These are phyloP conservation scores for Elephantulus edwardii DNA, from an alignment of 2,113 vertebrate species.

Conservation along the genomic window DNA sequence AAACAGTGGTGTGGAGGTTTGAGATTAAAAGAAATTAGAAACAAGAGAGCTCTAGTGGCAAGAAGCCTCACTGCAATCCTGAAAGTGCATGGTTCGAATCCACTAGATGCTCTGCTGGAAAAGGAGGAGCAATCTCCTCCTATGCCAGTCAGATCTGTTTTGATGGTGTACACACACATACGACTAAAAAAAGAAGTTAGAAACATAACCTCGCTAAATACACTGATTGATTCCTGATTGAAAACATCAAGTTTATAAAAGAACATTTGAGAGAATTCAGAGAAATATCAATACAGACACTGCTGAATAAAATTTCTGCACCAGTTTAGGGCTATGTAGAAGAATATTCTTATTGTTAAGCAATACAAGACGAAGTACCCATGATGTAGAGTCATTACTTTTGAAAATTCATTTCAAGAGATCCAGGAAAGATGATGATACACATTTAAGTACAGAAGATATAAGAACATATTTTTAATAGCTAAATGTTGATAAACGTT, in stretches of 20 bases:
- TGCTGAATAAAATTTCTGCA: not conserved
- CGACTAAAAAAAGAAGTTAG: slow-evolving; percentile 6
- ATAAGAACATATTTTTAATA: not conserved
- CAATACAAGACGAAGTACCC: not conserved
- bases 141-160: no score
- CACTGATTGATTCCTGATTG: not conserved
- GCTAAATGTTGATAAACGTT: not conserved
- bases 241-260: not conserved
- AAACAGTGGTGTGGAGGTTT: no score
- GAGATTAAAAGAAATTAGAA: no score
- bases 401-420: not conserved
- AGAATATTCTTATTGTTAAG: not conserved
- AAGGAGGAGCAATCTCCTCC: no score
- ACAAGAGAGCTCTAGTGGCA: no score
- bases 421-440: not conserved
- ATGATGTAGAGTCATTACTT: not conserved
- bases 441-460: not conserved
- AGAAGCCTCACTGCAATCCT: no score
- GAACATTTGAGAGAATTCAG: not conserved
- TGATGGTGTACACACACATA: no score
- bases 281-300: not conserved
- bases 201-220: not conserved
- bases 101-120: no score
- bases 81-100: no score
- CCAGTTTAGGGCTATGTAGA: not conserved